Conservation (phyloP, 1,140 invertebrate species). For the Drosophila azteca region DNA sequence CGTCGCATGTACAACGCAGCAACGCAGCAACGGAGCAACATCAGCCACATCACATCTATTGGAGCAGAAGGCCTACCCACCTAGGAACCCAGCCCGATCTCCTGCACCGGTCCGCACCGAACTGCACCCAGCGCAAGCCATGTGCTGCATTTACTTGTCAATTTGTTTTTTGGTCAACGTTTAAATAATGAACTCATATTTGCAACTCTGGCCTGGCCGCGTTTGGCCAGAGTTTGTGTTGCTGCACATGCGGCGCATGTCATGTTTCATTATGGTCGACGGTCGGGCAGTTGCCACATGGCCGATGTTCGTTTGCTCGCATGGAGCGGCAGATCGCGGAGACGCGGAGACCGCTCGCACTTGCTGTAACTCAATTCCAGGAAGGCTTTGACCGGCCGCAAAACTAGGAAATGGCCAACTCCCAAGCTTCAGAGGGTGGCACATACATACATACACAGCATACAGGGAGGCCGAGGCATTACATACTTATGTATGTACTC, state of each 20-base stretch:
- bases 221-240: slow-evolving; percentile 50
- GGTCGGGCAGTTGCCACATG: slow-evolving; percentile 54
- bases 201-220: slow-evolving; percentile 65
- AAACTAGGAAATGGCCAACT: slow-evolving; percentile 77
- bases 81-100: slow-evolving; percentile 41
- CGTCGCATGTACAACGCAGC: slow-evolving; percentile 53
- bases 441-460: background rate
- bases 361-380: slow-evolving; percentile 81
- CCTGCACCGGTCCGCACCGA: background rate
- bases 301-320: slow-evolving; percentile 22
- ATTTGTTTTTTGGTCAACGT: slow-evolving; percentile 83
- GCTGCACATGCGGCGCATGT: slow-evolving; percentile 82
- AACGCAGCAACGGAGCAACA: slow-evolving; percentile 23
- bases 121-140: slow-evolving; percentile 30
- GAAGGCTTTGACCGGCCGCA: slow-evolving; percentile 79
- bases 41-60: slow-evolving; percentile 60
- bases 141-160: slow-evolving; percentile 79
- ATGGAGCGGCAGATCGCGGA: slow-evolving; percentile 15
- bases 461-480: no score
- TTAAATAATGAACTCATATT: slow-evolving; percentile 83
- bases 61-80: slow-evolving; percentile 73
- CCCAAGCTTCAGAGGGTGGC: slow-evolving; percentile 35
- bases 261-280: slow-evolving; percentile 77
- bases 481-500: background rate
- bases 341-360: slow-evolving; percentile 44